Evolutionary conservation across 1,140 invertebrate genomes (phyloP).

Genomic region (Battus philenor): DNA sequence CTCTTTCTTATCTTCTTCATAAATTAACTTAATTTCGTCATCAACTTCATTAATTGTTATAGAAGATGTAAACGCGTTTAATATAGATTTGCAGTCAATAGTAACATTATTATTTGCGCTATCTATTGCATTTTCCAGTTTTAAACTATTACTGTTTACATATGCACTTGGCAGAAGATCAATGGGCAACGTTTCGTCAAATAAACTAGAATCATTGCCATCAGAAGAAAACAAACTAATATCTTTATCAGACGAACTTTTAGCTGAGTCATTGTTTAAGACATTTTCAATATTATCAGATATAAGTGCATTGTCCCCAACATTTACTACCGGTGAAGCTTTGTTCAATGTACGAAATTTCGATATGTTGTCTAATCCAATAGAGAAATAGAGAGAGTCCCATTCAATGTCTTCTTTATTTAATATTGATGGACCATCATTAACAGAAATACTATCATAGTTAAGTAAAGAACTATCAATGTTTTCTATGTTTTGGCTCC

Average conservation of each 20-base stretch:
- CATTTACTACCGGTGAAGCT: conserved; percentile 56
- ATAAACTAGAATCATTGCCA: conserved; percentile 64
- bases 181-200: conserved; percentile 71
- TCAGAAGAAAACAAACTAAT: conserved; percentile 62
- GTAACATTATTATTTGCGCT: conserved; percentile 22
- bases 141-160: conserved; percentile 25
- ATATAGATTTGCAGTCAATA: conserved; percentile 46
- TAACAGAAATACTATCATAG: neutral
- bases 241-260: conserved; percentile 39
- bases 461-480: neutral
- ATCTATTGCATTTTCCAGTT: neutral
- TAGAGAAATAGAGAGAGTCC: conserved; percentile 53
- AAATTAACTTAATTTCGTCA: conserved; percentile 57
- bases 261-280: conserved; percentile 21
- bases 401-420: conserved; percentile 43
- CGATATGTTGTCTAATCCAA: conserved; percentile 41
- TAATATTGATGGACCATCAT: neutral
- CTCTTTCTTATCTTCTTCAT: conserved; percentile 46
- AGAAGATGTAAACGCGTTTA: conserved; percentile 57
- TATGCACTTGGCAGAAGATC: conserved; percentile 49
- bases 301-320: conserved; percentile 38
- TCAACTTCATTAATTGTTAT: conserved; percentile 44
- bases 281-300: conserved; percentile 6
- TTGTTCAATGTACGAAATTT: conserved; percentile 32
- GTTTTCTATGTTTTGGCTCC: no score